Percentiles rank a stretch among this genome's conserved stretches.
Conservation (phyloP, 2,113 vertebrate genomes). For the Monarcha castaneiventris region DNA sequence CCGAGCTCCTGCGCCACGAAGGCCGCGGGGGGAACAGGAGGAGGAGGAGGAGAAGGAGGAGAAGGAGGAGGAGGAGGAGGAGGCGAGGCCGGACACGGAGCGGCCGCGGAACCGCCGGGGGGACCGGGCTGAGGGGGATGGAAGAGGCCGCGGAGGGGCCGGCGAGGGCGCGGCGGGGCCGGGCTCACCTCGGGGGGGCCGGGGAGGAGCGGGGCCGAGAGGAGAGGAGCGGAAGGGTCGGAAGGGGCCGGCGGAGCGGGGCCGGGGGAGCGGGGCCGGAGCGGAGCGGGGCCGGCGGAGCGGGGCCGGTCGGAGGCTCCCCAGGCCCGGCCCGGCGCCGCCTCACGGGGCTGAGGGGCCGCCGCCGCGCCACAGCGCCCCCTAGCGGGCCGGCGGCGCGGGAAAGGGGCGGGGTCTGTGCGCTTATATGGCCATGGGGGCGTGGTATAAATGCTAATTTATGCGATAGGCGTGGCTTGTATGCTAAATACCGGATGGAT, state of each 20-base stretch:
- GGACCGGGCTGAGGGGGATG: background rate
- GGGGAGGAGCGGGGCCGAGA: background rate
- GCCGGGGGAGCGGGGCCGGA: background rate
- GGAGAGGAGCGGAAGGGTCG: background rate
- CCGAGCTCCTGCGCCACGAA: background rate
- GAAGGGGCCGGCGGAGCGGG: background rate
- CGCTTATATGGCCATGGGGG: accelerated
- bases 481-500: no score
- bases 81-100: background rate
- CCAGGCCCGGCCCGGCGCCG: background rate
- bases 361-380: background rate
- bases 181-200: background rate
- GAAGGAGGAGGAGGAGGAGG: background rate
- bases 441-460: background rate
- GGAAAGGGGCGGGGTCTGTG: no score
- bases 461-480: background rate
- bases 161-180: background rate
- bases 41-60: background rate
- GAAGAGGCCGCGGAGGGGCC: background rate
- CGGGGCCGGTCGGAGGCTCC: background rate
- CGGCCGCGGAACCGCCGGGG: background rate
- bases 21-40: background rate
- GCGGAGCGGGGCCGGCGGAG: background rate
- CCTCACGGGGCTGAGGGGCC: background rate
- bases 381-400: background rate